phyloP scores from a whole-genome alignment of 2,888 invertebrate species.

The Agapetus fuscipes region DNA sequence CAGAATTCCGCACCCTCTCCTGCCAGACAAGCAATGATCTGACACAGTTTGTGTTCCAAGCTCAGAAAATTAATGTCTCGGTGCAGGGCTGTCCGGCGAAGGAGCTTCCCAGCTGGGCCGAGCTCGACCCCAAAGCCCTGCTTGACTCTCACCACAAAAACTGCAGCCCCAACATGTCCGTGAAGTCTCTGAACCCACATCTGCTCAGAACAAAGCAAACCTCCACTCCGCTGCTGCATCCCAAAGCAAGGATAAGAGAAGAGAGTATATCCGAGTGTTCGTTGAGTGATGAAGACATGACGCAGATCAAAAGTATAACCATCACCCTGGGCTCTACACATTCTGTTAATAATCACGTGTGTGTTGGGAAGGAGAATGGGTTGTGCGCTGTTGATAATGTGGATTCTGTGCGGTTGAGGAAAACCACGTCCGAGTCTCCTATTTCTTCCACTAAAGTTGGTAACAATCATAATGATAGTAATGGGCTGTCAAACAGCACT shows the following conservation, averaged over 20 bases:
- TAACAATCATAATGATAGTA: conserved; percentile 6
- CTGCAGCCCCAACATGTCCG: not conserved
- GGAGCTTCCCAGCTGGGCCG: conserved; percentile 20
- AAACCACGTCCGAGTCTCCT: conserved; percentile 14
- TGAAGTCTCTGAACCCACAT: conserved; percentile 5
- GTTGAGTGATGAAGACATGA: conserved; percentile 21
- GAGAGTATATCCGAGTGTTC: conserved; percentile 21
- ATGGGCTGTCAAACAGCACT: conserved; percentile 17
- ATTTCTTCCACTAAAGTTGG: conserved; percentile 4
- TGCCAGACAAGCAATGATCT: conserved; percentile 35
- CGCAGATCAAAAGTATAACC: conserved; percentile 21
- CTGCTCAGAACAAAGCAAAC: conserved; percentile 13
- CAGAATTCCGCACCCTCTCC: conserved; percentile 30
- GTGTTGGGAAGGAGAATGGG: conserved; percentile 10
- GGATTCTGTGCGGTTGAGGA: conserved; percentile 9
- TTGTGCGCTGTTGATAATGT: conserved; percentile 4
- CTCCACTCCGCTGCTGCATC: conserved; percentile 14
- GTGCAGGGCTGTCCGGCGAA: conserved; percentile 3
- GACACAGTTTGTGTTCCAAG: conserved; percentile 29
- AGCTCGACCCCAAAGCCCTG: conserved; percentile 23
- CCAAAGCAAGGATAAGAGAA: conserved; percentile 20
- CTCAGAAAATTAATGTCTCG: conserved; percentile 15
- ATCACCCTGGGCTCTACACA: conserved; percentile 19
- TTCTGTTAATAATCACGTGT: conserved; percentile 15
- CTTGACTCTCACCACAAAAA: conserved; percentile 15